A percentile compares a stretch with the other conserved stretches of the same genome.
phyloP scores from a whole-genome alignment of 2,888 invertebrate species.

The Catocala sponsa region DNA sequence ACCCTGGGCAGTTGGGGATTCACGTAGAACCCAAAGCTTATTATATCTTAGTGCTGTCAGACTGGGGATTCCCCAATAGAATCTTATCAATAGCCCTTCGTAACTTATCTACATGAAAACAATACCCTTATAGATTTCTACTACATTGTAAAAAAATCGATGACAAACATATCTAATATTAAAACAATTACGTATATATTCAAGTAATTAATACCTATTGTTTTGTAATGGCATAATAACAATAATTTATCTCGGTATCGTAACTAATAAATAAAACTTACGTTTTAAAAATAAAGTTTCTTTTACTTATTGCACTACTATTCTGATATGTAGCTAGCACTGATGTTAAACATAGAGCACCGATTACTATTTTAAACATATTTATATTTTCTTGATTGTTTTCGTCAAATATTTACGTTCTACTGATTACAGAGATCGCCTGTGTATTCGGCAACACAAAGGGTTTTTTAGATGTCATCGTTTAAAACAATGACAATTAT shows the following conservation, averaged over 20 bases:
- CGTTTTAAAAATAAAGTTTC: constrained; percentile 70
- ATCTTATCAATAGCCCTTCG: too few relatives aligned
- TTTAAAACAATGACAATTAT: too few relatives aligned
- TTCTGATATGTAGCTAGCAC: constrained; percentile 30
- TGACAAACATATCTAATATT: too few relatives aligned
- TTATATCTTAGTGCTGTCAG: too few relatives aligned
- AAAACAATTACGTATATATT: too few relatives aligned
- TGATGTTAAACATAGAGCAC: constrained; percentile 33
- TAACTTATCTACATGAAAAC: too few relatives aligned
- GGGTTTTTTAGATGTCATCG: neutral
- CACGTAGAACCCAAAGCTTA: too few relatives aligned
- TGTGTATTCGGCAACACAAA: neutral
- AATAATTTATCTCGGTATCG: neutral
- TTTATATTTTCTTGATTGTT: constrained; percentile 11
- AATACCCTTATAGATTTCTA: too few relatives aligned
- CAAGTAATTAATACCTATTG: too few relatives aligned
- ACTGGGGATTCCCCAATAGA: too few relatives aligned
- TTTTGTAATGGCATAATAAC: neutral
- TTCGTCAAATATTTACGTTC: neutral
- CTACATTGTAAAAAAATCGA: too few relatives aligned
- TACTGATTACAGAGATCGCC: neutral
- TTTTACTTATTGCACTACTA: constrained; percentile 40
- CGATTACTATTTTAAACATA: constrained; percentile 43
- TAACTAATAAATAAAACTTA: constrained; percentile 49
- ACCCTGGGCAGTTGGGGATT: too few relatives aligned